Evolutionary conservation across 2,888 invertebrate species (phyloP), one percentile per base, ranked within the genome.

Genomic region (Cephus pulcher): DNA sequence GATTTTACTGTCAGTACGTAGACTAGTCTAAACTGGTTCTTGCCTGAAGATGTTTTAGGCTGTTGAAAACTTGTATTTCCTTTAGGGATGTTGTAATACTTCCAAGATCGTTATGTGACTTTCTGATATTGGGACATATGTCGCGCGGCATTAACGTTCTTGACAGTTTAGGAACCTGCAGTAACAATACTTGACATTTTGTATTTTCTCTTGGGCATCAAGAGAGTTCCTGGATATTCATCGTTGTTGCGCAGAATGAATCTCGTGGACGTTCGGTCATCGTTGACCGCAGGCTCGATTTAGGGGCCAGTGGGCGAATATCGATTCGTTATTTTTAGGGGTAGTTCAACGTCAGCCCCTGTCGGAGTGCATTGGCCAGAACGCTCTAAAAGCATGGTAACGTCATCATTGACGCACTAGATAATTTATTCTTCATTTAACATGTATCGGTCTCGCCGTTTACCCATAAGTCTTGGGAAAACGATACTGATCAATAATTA

Each of bases 261-360:
- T 56, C 23, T 56, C 23, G 56, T 56, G 71, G 15, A 9, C 11
- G 12, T 71, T 34, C 12, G 71, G 71, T 71, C 71, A 32, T 71
- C 81, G 81, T 81, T 86, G 84, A 86, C 86, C 84, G 82, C 83
- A 80, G 83, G 83, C 84, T 84, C 84, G 81, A 86, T 86, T 85
- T 83, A 86, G 85, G 82, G 82, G 83, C 56, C 87, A 89, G 85
- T 82, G 80, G 84, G 83, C 85, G 71, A 83, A 87, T 89, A 89
- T 89, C 88, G 89, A 89, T 89, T 88, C 85, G 86, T 89, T 89
- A 88, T 89, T 89, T 89, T 88, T 89, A 88, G 88, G 88, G 88
- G 84, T 85, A 86, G 85, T 81, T 81, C 82, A 84, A 85, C 85
- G 81, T 76, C 79, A 84, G 80, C 85, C 85, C 84, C 88, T 86